Evolutionary conservation across 2,113 vertebrate species (phyloP).

Genomic region (Pygoscelis antarcticus): DNA sequence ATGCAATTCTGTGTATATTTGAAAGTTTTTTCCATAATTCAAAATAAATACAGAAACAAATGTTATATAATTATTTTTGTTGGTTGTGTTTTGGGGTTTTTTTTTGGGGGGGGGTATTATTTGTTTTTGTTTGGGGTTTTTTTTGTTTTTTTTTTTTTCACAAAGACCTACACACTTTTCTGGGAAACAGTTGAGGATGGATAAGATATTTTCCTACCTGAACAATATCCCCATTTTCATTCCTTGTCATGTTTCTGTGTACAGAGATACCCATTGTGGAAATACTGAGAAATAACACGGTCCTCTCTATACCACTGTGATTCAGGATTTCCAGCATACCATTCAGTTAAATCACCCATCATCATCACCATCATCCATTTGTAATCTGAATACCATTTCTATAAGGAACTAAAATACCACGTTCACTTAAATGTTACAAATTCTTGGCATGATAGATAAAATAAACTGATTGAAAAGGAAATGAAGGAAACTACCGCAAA

Average conservation of each 20-base stretch:
- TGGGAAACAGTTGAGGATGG: not conserved
- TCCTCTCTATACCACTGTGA: not conserved
- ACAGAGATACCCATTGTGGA: not conserved
- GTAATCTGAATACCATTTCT: not conserved
- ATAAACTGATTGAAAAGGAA: not conserved
- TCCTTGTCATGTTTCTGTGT: not conserved
- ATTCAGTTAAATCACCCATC: not conserved
- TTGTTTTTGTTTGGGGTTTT: not conserved
- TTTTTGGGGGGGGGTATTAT: no score
- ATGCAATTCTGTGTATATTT: not conserved
- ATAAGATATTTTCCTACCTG: not conserved
- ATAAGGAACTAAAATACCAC: not conserved
- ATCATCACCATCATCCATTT: not conserved
- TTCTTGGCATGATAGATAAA: not conserved
- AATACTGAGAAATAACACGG: not conserved
- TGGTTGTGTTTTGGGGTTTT: no score
- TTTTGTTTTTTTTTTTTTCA: not conserved
- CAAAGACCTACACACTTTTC: not conserved
- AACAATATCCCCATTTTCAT: not conserved
- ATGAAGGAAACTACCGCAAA: not conserved
- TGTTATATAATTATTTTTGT: not conserved
- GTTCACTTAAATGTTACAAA: not conserved
- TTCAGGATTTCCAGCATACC: not conserved
- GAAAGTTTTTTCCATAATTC: not conserved
- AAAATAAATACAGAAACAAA: not conserved